phyloP scores from a whole-genome alignment of 1,140 invertebrate genomes.

The Heliothis subflexa region DNA sequence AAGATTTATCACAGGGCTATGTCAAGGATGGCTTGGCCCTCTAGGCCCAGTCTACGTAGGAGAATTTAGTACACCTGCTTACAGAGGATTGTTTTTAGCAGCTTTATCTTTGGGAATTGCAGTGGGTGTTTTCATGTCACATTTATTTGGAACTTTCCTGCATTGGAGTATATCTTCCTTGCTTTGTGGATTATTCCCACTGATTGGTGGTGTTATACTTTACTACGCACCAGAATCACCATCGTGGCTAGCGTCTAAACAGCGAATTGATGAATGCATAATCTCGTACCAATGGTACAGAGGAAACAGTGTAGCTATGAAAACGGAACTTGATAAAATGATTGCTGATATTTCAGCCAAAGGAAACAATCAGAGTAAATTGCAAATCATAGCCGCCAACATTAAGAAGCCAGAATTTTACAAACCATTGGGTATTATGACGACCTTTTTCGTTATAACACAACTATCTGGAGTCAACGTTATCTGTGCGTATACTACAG shows the following conservation, averaged over 20 bases:
- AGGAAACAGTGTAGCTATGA: conserved; percentile 79
- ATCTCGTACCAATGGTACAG: conserved; percentile 86
- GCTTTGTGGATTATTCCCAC: conserved; percentile 85
- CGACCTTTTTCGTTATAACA: conserved; percentile 87
- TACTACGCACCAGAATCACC: conserved; percentile 90
- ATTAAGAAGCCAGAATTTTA: conserved; percentile 85
- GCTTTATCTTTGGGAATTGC: conserved; percentile 86
- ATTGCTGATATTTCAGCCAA: conserved; percentile 75
- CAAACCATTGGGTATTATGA: conserved; percentile 88
- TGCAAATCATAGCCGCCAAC: conserved; percentile 67
- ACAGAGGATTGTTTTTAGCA: conserved; percentile 87
- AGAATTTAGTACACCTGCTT: conserved; percentile 87
- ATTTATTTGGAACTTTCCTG: conserved; percentile 88
- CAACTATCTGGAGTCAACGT: conserved; percentile 90
- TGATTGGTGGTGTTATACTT: conserved; percentile 82
- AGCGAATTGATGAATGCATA: conserved; percentile 84
- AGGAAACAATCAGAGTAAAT: conserved; percentile 67
- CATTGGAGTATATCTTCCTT: conserved; percentile 87
- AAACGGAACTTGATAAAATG: conserved; percentile 84
- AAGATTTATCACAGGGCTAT: conserved; percentile 89
- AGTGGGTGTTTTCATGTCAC: conserved; percentile 86
- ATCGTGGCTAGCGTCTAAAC: conserved; percentile 88
- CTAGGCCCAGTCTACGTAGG: conserved; percentile 86
- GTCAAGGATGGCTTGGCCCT: conserved; percentile 85
- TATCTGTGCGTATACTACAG: conserved; percentile 90